These are phyloP conservation scores for Pedetes capensis DNA, from an alignment of 2,113 vertebrate species.

Conservation along the genomic window DNA sequence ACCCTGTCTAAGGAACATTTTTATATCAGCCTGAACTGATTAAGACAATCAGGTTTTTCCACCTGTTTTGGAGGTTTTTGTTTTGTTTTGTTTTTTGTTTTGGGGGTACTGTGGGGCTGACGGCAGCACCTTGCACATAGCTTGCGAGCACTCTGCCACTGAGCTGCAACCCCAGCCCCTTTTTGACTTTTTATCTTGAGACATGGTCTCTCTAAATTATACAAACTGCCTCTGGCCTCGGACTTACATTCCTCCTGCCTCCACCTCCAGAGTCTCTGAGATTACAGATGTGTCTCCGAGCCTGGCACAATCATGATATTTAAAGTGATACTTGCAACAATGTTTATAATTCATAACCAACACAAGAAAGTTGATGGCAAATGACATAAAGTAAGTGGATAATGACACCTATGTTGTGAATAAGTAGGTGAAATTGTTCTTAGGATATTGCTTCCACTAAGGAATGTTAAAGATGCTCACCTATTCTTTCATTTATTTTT, in stretches of 20 bases:
- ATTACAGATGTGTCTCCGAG: too few species aligned
- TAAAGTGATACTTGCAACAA: not conserved
- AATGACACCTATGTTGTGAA: not conserved
- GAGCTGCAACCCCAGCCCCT: too few species aligned
- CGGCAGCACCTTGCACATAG: too few species aligned
- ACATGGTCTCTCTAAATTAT: too few species aligned
- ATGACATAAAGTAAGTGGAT: not conserved
- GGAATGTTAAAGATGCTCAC: not conserved
- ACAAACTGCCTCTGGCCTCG: too few species aligned
- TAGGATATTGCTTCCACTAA: not conserved
- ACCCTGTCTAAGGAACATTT: not conserved
- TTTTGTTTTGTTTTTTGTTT: not conserved
- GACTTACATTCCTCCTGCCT: too few species aligned
- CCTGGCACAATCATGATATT: too few species aligned
- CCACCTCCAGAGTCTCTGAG: too few species aligned
- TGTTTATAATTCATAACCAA: not conserved
- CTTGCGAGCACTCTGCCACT: too few species aligned
- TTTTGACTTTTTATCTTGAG: too few species aligned
- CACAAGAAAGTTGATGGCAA: not conserved
- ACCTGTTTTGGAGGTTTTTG: too few species aligned
- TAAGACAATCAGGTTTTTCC: not conserved
- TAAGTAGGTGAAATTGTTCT: not conserved
- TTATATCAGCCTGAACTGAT: not conserved
- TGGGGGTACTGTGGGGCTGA: too few species aligned
- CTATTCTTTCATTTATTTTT: constrained; percentile 32